Base-by-base conservation (phyloP, 1,140 invertebrate genomes). In the Cydia pomonella region DNA sequence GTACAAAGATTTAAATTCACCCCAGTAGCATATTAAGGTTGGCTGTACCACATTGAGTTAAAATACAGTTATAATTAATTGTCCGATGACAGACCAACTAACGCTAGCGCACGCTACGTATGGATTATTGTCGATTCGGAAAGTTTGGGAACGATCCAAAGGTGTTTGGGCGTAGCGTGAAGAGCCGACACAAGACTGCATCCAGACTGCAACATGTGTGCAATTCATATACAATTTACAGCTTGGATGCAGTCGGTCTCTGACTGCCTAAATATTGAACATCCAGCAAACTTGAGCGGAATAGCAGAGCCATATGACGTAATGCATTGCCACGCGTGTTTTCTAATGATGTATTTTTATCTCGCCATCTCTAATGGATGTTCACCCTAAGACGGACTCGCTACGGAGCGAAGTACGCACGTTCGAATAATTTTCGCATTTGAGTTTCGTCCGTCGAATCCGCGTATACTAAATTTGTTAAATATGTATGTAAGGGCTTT, bases 61-160 rank as follows among this genome's bases (percentile, higher is more conserved):
- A 44, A 44, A 59, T 59, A 0, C 18, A 59, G 18, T 18, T 18
- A n/a, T 59, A 59, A 59, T 18, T 59, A 59, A 59, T 18, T 59
- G n/a, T 59, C 33, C 27, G 13, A 66, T 29, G 12, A 29, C 12
- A 29, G 21, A 27, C 10, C 63, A 63, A 27, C 9, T 63, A 27
- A 2, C 23, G 62, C 62, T 63, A 63, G 50, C 23, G 62, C 25
- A 63, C 16, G 25, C 12, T 66, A 66, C 12, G 63, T 66, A 29
- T 6, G n/a, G 23, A 27, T 27, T 66, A 66, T 66, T 66, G 63
- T 66, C 63, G 63, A 66, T 66, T 66, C 13, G 63, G 23, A 66
- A 16, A 59, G 18, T 23, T 23, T 12, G 21, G 18, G 16, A 63
- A 25, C 18, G 2, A 63, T 63, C 59, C 21, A 63, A 63, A 27